These are phyloP conservation scores for Phoenicopterus ruber DNA, from an alignment of 2,113 vertebrate genomes.

Conservation along the genomic window DNA sequence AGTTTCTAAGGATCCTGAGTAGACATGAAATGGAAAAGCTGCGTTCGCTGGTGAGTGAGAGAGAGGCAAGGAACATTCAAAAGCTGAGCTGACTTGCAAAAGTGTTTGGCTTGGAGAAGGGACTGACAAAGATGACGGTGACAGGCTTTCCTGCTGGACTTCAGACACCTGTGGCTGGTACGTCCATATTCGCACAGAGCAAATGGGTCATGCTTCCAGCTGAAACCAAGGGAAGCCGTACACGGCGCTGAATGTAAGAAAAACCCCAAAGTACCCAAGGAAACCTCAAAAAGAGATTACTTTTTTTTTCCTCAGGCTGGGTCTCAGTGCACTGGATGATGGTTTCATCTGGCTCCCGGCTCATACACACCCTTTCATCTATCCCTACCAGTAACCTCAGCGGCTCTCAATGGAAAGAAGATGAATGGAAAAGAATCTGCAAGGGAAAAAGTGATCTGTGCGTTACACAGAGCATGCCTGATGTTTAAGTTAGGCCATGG, in stretches of 20 bases:
- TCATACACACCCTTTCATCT: not conserved
- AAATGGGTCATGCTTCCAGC: fast-evolving
- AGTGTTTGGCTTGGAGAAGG: not conserved
- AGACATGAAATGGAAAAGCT: not conserved
- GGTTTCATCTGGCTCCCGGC: not conserved
- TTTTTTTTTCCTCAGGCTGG: not conserved
- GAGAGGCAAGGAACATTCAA: not conserved
- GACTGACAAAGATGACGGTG: not conserved
- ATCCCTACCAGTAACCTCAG: not conserved
- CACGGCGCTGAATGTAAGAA: fast-evolving
- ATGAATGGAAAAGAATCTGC: not conserved
- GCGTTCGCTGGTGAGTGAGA: not conserved
- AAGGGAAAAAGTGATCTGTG: not conserved
- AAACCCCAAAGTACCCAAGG: not conserved
- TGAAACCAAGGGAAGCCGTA: not conserved
- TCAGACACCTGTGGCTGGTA: not conserved
- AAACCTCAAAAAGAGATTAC: not conserved
- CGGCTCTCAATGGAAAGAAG: not conserved
- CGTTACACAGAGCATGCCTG: not conserved
- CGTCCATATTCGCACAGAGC: not conserved
- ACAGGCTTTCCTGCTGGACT: not conserved
- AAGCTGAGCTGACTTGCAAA: not conserved
- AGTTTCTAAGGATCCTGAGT: not conserved
- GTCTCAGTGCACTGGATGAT: not conserved
- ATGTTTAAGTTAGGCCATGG: not conserved